These are phyloP conservation scores for Drosophila koepferae DNA, from an alignment of 2,888 invertebrate genomes.

Conservation along the genomic window DNA sequence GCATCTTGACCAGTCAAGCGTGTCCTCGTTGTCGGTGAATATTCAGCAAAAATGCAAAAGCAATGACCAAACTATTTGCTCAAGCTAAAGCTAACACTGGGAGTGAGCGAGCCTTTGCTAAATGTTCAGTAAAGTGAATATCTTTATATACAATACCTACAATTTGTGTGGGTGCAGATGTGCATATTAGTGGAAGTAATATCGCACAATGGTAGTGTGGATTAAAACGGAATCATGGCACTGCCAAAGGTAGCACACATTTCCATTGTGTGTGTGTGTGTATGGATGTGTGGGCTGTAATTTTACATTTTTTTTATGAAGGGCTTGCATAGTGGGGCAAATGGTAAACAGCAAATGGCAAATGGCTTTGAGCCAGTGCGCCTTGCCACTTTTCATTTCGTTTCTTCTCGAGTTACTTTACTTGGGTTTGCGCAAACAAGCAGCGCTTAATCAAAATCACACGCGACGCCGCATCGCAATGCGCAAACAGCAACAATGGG, in stretches of 20 bases:
- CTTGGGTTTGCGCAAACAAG: slow-evolving; percentile 49
- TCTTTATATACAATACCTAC: neutral
- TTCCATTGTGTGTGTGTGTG: neutral
- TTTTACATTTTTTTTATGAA: slow-evolving; percentile 46
- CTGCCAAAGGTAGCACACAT: neutral
- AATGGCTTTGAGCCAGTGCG: slow-evolving; percentile 31
- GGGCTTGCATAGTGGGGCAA: slow-evolving; percentile 25
- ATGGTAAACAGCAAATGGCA: slow-evolving; percentile 7
- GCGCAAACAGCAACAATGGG: slow-evolving; percentile 61
- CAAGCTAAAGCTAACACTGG: neutral
- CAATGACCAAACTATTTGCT: slow-evolving; percentile 43
- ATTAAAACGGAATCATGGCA: neutral
- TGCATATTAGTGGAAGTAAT: slow-evolving; percentile 16
- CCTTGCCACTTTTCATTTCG: slow-evolving; percentile 53
- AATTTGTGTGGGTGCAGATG: neutral
- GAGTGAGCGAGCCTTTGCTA: neutral
- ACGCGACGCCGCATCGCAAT: slow-evolving; percentile 71
- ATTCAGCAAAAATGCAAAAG: slow-evolving; percentile 11
- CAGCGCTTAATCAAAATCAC: slow-evolving; percentile 77
- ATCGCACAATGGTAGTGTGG: slow-evolving; percentile 4
- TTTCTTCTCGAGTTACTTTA: slow-evolving; percentile 25
- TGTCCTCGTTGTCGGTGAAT: slow-evolving; percentile 21
- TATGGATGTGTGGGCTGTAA: slow-evolving; percentile 25
- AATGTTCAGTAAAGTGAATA: slow-evolving; percentile 13
- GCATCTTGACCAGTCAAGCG: slow-evolving; percentile 43